Evolutionary conservation across 1,140 invertebrate species (phyloP), one percentile per base, ranked within the genome.

Genomic region (Platyura marginata): DNA sequence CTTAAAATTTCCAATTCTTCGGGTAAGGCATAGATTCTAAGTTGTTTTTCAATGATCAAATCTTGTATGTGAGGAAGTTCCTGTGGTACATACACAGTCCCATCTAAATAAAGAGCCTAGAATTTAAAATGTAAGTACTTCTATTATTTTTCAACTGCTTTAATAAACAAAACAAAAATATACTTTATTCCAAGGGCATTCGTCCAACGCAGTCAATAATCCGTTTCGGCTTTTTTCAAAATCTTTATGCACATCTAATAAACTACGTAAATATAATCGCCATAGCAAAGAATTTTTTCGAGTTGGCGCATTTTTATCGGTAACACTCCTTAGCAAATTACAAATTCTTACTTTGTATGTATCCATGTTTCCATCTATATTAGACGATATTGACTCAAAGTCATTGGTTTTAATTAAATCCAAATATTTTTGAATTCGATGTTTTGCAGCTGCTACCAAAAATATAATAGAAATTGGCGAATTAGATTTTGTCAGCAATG

Each of bases 181-280:
- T 60, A 69, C 68, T 55, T 75, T 78, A 41, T 74, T 65, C 78
- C 78, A 81, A 6, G 78, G 77, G 50, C 77, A 79, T 47, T 73
- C 67, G 48, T 75, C 71, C 15, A 74, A 49, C 0, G 71, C 70
- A 41, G 51, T 51, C 44, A 71, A 64, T 36, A 72, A 63, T 41
- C 63, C 64, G 13, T 62, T 58, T 40, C 63, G 59, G 45, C 62
- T 57, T 15, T 47, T 52, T 41, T 52, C 55, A 33, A 51, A 54
- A 9, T 46, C 50, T 13, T 48, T 53, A 3, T 16, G 42, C 18
- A 45, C 49, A 37, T 51, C 51, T 1, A 49, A 53, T 3, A 58
- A 51, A 40, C 47, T 49, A 5, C 47, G 51, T 38, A 53, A 44
- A 32, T 56, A 63, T 44, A 47, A 44, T 15, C 57, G 51, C 62